Evolutionary conservation across 2,113 vertebrate genomes (phyloP), one percentile per base, ranked within the genome.

Genomic region (Nymphicus hollandicus): DNA sequence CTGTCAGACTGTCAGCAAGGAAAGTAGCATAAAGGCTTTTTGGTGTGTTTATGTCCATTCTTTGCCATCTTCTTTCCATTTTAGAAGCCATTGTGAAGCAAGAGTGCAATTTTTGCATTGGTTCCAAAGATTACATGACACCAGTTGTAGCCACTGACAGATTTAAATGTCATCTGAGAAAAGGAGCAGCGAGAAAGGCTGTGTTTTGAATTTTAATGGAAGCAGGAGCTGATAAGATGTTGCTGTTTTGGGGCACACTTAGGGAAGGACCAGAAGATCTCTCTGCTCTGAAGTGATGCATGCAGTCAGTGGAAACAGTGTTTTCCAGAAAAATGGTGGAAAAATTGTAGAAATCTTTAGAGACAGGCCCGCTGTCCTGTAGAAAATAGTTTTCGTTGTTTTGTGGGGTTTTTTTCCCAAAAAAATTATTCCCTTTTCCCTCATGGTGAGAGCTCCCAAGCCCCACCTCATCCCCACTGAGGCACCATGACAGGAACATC

Each of bases 131-230:
- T 35, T 49, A 73, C 9, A 4, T 6, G 27, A 74, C 79, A 83
- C 33, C 50, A 55, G 50, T 43, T 83, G 79, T 71, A 84, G 47
- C 72, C 1, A 1, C 91, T 89, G 91, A 72, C 85, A 88, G 88
- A 91, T 96, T 94, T 91, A 93, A 95, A 95, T 95, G 90, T 88
- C 94, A 86, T 13, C 73, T 31, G 86, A 95, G 93, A 53, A 64
- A 85, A 88, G 74, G 64, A 88, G 25, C 6, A 4, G 31, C 6
- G 9, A 91, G 89, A 60, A 96, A 78, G 46, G 52, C 68, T 71
- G 60, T 7, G 29, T 13, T 50, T 41, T 63, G 91, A 93, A 94
- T 96, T 73, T 87, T 73, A 91, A 90, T 52, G 69, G 10, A 49
- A 92, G 28, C 35, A 49, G 70, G n/a, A 91, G 58, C 63, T 91